Evolutionary conservation across 2,113 vertebrate species (phyloP), one percentile per base, ranked within the genome.

Genomic region (Centropus bengalensis): DNA sequence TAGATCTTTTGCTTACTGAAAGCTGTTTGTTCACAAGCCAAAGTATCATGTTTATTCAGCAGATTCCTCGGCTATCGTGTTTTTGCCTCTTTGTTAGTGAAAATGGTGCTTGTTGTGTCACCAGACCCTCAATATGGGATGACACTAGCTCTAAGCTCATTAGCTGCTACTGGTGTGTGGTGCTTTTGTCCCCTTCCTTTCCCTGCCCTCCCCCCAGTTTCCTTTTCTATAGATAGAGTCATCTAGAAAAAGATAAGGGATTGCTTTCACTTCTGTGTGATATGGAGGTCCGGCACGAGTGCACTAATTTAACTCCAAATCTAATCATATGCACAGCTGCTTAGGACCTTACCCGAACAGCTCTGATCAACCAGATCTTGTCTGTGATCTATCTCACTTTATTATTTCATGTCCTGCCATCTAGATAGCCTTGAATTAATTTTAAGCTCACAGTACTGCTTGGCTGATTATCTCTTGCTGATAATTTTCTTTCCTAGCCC

Each of bases 101-200:
- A 95, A 94, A 94, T 78, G 66, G n/a, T 78, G 32, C 44, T 95
- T 86, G 52, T 68, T 93, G 85, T 56, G 71, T 97, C 82, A 93
- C 79, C 60, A 74, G 93, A 70, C 89, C 70, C 59, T 82, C 70
- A 62, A 22, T 88, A 71, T 81, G 90, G 59, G 68, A 70, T 0
- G 7, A 55, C 63, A 44, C n/a, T 44, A 59, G 73, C 79, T 83
- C 36, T 94, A 83, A 94, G 82, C 76, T 96, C 52, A 44, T 96
- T 95, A 96, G 85, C 56, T 64, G 56, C 64, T 71, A 8, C 56
- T 60, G 19, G 38, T 20, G 6, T 68, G 69, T 66, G 56, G 20
- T 79, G 69, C 81, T 84, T 88, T 93, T 91, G 69, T 91, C 77
- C 70, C 32, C 21, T 66, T 66, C 56, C 24, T 70, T 92, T 79